Base-by-base conservation (phyloP, 2,888 invertebrate genomes). In the Orthonevra nobilis region DNA sequence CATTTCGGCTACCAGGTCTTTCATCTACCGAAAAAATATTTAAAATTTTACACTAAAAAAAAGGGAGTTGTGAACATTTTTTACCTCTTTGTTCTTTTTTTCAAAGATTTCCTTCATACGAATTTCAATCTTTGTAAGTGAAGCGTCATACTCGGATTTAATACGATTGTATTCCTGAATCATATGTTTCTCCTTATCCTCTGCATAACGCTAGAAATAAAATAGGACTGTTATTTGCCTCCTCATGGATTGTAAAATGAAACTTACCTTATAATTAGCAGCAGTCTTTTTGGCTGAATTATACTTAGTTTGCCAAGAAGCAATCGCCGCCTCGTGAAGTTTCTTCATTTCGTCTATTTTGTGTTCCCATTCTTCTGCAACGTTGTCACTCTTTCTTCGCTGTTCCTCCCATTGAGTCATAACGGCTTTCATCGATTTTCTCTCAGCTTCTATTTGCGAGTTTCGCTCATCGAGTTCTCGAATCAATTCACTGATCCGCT, bases 161-260 rank as follows among this genome's bases (percentile, higher is more conserved):
- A 93, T 91, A 34, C 93, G 89, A 75, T 91, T 91, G 84, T 92
- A 91, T 85, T 93, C 93, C 68, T 90, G 90, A 82, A 90, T 89
- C 81, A 92, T 90, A 83, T 92, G 92, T 19, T 91, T 90, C 72
- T 93, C 92, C 83, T 92, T 92, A 81, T 92, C 92, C 20, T 91
- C 89, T 12, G 92, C 90, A 82, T 92, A 92, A 81, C 92, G 91
- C 91, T 92, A n/a, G 83, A 14, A 87, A 86, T 64, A 77, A 69
- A 19, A 15, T 23, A 23, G 5, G 5, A n/a, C n/a, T n/a, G n/a
- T n/a, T 23, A 23, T 23, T 4, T 23, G 23, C 5, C 3, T 23
- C 23, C 23, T 3, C 23, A 5, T 5, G 5, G 23, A n/a, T n/a
- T n/a, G n/a, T n/a, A n/a, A n/a, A n/a, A n/a, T n/a, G n/a, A n/a